Evolutionary conservation across 2,888 invertebrate genomes (phyloP).

Genomic region (Ecliptopera silaceata): DNA sequence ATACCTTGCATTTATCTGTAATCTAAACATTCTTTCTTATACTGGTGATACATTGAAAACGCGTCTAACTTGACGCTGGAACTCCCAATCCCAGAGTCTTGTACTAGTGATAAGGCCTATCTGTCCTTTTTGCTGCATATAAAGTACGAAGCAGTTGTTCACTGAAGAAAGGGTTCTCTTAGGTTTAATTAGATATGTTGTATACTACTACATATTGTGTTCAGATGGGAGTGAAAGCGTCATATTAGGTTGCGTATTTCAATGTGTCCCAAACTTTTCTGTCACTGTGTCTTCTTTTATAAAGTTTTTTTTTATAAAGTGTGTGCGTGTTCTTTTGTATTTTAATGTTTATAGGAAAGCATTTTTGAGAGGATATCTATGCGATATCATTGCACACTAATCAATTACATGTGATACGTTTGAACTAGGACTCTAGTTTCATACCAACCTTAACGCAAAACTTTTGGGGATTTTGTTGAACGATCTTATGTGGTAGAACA

Average conservation of each 20-base stretch:
- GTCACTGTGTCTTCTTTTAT: constrained; percentile 3
- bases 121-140: too few species aligned
- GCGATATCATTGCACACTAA: constrained; percentile 42
- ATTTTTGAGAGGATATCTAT: constrained; percentile 41
- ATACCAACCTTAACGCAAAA: background rate
- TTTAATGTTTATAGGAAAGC: constrained; percentile 47
- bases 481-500: constrained; percentile 14
- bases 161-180: too few species aligned
- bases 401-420: constrained; percentile 59
- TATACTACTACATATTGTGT: too few species aligned
- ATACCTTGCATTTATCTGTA: constrained; percentile 33
- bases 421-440: constrained; percentile 57
- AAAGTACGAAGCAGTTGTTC: too few species aligned
- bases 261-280: constrained; percentile 1
- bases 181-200: too few species aligned
- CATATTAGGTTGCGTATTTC: background rate
- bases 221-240: background rate
- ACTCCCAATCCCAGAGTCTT: too few species aligned
- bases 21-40: constrained; percentile 8
- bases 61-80: background rate
- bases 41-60: background rate
- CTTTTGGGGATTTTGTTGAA: background rate
- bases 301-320: too few species aligned
- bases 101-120: too few species aligned
- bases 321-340: constrained; percentile 34